phyloP scores from a whole-genome alignment of 2,113 vertebrate genomes.

The Dinomys branickii region DNA sequence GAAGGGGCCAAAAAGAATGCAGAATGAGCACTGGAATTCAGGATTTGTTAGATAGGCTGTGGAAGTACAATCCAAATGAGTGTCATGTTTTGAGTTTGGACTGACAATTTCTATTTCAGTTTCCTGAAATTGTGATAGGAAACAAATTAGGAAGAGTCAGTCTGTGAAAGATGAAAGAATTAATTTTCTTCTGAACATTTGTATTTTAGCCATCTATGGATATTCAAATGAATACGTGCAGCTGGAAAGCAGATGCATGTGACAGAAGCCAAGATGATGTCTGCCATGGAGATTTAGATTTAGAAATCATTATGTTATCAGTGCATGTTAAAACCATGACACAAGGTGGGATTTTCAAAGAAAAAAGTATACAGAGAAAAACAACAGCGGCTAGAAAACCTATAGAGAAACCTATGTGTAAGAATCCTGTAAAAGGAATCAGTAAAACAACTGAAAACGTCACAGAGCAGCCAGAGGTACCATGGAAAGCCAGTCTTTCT shows the following conservation, averaged over 20 bases:
- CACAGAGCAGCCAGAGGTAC: not conserved
- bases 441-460: not conserved
- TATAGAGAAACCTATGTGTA: not conserved
- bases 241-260: conserved; percentile 31
- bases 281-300: conserved; percentile 31
- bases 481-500: not conserved
- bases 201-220: conserved; percentile 33
- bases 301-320: conserved; percentile 52
- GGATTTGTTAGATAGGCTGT: not conserved
- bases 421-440: not conserved
- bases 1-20: not conserved
- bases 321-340: conserved; percentile 12
- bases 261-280: conserved; percentile 32
- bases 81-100: conserved; percentile 37
- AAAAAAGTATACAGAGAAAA: conserved; percentile 5
- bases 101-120: conserved; percentile 56
- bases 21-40: not conserved
- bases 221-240: conserved; percentile 61
- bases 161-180: conserved; percentile 33
- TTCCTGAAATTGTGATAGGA: conserved; percentile 41
- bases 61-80: conserved; percentile 2
- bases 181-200: conserved; percentile 45
- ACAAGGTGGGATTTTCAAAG: not conserved
- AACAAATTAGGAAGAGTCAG: conserved; percentile 53
- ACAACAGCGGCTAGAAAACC: not conserved